phyloP scores from a whole-genome alignment of 1,140 invertebrate genomes.

The Pogonus chalceus region DNA sequence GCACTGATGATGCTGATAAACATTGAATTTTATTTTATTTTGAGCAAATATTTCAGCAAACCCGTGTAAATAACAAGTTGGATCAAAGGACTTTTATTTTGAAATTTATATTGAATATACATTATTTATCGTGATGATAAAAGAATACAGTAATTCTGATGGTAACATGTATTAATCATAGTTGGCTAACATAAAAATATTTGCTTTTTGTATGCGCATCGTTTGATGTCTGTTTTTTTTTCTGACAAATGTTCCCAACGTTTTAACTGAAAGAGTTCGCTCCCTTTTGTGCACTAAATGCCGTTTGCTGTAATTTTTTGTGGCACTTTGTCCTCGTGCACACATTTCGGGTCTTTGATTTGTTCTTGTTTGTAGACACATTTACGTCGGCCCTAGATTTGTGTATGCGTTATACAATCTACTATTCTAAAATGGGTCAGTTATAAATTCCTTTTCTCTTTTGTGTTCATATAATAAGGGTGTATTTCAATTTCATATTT shows the following conservation, averaged over 20 bases:
- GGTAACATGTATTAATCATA: too few relatives aligned
- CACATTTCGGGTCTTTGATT: neutral
- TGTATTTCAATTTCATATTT: neutral
- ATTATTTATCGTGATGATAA: too few relatives aligned
- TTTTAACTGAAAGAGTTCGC: conserved; percentile 2
- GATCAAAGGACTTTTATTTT: too few relatives aligned
- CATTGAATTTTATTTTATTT: too few relatives aligned
- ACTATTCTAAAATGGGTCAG: neutral
- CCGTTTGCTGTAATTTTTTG: conserved; percentile 3
- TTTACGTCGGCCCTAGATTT: neutral
- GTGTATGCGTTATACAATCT: neutral
- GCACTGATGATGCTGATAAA: too few relatives aligned
- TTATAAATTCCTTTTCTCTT: neutral
- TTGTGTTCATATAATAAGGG: neutral
- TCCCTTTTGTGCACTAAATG: conserved; percentile 2
- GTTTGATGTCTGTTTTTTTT: neutral
- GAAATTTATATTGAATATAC: too few relatives aligned
- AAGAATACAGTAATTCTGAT: too few relatives aligned
- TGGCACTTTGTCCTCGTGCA: neutral
- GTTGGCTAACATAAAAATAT: neutral
- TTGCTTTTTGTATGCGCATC: conserved; percentile 1
- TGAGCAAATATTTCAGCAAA: too few relatives aligned
- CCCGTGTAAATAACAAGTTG: too few relatives aligned
- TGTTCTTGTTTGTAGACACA: conserved; percentile 6
- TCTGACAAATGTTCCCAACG: neutral